Conservation (phyloP, 1,140 invertebrate species). For the Leptopilina clavipes region DNA sequence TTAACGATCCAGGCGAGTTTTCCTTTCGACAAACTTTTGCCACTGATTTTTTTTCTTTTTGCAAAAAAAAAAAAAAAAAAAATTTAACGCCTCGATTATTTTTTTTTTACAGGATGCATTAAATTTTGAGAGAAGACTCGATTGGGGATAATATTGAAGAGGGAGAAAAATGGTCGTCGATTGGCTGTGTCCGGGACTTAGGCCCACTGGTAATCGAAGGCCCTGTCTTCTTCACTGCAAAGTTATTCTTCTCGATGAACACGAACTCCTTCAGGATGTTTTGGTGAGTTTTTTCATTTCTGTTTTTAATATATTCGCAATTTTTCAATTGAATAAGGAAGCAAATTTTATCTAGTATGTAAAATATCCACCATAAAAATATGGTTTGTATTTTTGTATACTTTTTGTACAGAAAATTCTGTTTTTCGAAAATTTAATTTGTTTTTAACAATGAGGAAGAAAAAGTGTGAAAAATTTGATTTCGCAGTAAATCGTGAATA, state of each 20-base stretch:
- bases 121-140: slow-evolving; percentile 46
- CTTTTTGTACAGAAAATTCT: no score
- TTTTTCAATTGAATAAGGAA: no score
- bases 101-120: slow-evolving; percentile 58
- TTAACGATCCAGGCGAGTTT: slow-evolving; percentile 55
- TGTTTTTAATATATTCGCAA: not conserved
- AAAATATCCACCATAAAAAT: no score
- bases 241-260: slow-evolving; percentile 79
- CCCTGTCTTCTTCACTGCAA: slow-evolving; percentile 79
- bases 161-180: slow-evolving; percentile 73
- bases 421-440: no score
- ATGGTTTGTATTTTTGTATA: no score
- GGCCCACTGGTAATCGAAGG: slow-evolving; percentile 75
- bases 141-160: slow-evolving; percentile 40
- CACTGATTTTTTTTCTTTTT: slow-evolving; percentile 7
- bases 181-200: slow-evolving; percentile 73
- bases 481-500: no score
- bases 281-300: slow-evolving; percentile 74
- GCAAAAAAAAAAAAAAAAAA: slow-evolving; percentile 23
- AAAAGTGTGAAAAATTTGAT: no score
- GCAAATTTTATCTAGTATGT: no score
- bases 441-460: no score
- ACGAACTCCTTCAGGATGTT: slow-evolving; percentile 79
- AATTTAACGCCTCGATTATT: slow-evolving; percentile 1
- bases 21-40: slow-evolving; percentile 50